Percentiles rank a stretch among this genome's conserved stretches.
Evolutionary conservation across 2,797 vertebrate species (phyloP).

Genomic region (Eulemur coronatus): DNA sequence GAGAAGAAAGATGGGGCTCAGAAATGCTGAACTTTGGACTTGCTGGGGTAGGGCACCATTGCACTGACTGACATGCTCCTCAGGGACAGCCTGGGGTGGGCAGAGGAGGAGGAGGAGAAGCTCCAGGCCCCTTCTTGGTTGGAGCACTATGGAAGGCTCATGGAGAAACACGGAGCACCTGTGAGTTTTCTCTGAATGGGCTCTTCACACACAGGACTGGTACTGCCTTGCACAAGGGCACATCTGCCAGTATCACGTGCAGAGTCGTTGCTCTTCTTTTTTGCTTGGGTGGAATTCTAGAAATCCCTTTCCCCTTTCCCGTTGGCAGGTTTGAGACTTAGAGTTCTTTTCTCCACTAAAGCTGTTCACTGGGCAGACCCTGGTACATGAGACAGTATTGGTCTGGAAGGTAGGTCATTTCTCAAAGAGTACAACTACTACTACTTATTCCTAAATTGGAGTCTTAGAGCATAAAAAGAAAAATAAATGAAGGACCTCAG

Average conservation of each 20-base stretch:
- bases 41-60: no score
- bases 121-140: background rate
- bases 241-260: background rate
- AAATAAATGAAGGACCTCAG: background rate
- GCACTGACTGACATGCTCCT: background rate
- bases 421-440: background rate
- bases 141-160: background rate
- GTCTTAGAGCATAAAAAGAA: background rate
- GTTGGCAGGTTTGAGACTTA: background rate
- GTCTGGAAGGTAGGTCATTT: background rate
- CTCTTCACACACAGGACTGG: background rate
- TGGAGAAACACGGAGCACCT: background rate
- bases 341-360: background rate
- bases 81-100: background rate
- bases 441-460: background rate
- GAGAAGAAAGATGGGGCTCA: background rate
- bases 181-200: background rate
- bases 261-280: background rate
- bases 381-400: background rate
- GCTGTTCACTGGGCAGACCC: background rate
- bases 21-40: background rate
- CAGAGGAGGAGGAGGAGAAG: no score
- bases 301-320: background rate
- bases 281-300: background rate
- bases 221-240: background rate